Conservation (phyloP, 2,113 vertebrate genomes). For the Dasyornis broadbenti region DNA sequence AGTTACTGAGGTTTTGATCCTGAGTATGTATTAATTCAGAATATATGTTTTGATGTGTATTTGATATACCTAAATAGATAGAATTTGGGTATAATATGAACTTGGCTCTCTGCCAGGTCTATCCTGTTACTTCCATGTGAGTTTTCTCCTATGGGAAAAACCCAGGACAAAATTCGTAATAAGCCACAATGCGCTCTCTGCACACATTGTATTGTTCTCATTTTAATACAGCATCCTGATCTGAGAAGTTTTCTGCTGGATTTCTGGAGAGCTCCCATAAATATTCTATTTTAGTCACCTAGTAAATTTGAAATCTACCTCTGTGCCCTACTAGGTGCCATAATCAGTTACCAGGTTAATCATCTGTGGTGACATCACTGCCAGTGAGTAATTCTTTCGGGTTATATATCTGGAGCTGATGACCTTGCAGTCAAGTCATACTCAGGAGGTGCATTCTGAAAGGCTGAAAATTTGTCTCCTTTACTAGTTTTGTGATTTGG, state of each 20-base stretch:
- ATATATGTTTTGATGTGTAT: neutral
- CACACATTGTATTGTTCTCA: neutral
- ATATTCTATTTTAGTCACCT: neutral
- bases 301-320: neutral
- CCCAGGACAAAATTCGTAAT: neutral
- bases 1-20: neutral
- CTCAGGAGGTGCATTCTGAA: neutral
- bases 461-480: neutral
- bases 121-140: neutral
- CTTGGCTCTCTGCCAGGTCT: neutral
- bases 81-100: neutral
- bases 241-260: neutral
- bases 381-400: conserved; percentile 61
- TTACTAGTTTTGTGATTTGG: conserved; percentile 17
- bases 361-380: conserved; percentile 62
- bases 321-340: conserved; percentile 45
- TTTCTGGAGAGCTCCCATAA: neutral
- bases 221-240: neutral
- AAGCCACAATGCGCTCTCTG: neutral
- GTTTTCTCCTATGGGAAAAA: neutral
- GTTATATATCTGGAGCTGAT: conserved; percentile 31
- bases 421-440: conserved; percentile 3
- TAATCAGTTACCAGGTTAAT: conserved; percentile 64
- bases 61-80: neutral
- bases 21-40: neutral